Evolutionary conservation across 2,113 vertebrate genomes (phyloP), one percentile per base, ranked within the genome.

Genomic region (Falcunculus frontatus): DNA sequence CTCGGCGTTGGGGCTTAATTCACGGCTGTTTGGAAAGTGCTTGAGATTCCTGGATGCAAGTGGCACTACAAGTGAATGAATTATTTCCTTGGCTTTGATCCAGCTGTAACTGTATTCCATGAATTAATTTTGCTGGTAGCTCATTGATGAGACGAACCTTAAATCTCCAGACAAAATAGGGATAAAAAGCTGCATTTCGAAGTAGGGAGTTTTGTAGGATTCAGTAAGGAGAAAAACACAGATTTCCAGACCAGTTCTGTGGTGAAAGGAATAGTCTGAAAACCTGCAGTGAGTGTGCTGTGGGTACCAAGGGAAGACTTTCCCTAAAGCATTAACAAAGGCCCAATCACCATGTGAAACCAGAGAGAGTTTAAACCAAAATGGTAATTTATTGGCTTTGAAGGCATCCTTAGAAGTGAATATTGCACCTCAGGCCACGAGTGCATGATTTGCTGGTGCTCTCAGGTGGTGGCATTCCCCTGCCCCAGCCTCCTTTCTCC

Each of bases 11-110:
- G 64, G 63, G 49, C 39, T 96, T 67, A 42, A 77, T 83, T 93
- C 92, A 88, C 0, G 19, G 68, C 85, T 86, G 33, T 74, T 86
- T 85, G 81, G 83, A 41, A 96, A 92, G 82, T 63, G 90, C 85
- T 95, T 47, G 64, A 86, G 72, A 85, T 88, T 91, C 89, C 57
- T 89, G 95, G 89, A 81, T 4, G 19, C 74, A 85, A 95, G 84
- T 86, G 90, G 87, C 82, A 69, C 79, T 93, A 55, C 79, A 68
- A 93, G 76, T 37, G 79, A 96, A 84, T 50, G 60, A 78, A 42
- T 96, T 93, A 81, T 95, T 93, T 91, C 87, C 68, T 93, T 94
- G 95, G 95, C 95, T 84, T 88, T 89, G 47, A 55, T 85, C 95
- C 93, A 91, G 75, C 60, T 77, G 42, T 80, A 94, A 63, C 93